Base-by-base conservation (phyloP, 2,888 invertebrate species). In the Toxonevra muliebris region DNA sequence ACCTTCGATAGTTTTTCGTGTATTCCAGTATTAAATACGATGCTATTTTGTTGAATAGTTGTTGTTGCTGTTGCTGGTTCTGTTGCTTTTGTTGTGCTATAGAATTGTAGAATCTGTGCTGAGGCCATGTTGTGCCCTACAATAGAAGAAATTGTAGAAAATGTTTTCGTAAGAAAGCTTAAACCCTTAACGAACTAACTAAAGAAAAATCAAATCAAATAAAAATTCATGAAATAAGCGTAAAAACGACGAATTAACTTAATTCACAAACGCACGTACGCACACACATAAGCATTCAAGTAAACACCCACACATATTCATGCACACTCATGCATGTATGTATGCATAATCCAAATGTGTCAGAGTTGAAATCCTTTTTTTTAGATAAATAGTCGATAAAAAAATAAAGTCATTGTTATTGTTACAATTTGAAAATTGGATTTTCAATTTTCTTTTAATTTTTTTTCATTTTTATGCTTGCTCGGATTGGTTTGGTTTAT, bases 81-180 rank as follows among this genome's bases (percentile, higher is more conserved):
- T 73, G 70, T 69, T 74, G 72, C 71, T 72, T 76, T 74, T 78
- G 80, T 78, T 76, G 80, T 84, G 76, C 78, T 78, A 81, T 83
- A 79, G 82, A 82, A 80, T 81, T 82, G 84, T 77, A 79, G 82
- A 80, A 84, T 80, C 82, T 83, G 82, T 85, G 84, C 81, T 84
- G 84, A 84, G 84, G 85, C 85, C 85, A 85, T 85, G 82, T 85
- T 85, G 84, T 83, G 84, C 85, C 85, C 85, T 85, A 64, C 2
- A 30, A 42, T 7, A 4, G 41, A 17, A 13, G 30, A n/a, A 12
- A 42, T 50, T 10, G 69, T 66, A 68, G 45, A 67, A 61, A 69
- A 65, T 63, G 19, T 7, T 30, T n/a, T 30, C 2, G 30, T 30
- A 58, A 20, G 15, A 12, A 72, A n/a, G n/a, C n/a, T n/a, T n/a